A percentile compares a stretch with the other conserved stretches of the same genome.
These are phyloP conservation scores for Oscarella lobularis DNA, from an alignment of 37 sponge, comb jelly and placozoan genomes.

Conservation along the genomic window DNA sequence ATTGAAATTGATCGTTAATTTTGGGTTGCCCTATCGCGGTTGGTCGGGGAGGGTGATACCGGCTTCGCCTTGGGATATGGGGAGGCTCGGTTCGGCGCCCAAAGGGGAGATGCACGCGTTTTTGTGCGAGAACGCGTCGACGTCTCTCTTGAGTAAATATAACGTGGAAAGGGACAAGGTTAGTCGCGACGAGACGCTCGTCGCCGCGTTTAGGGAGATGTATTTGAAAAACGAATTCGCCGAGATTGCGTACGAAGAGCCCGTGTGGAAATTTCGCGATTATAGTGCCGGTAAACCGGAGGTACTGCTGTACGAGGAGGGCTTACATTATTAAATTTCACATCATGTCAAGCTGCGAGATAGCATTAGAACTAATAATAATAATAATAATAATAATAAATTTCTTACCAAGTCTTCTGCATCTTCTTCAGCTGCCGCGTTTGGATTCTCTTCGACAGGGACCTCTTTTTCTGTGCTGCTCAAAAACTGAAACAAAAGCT, in stretches of 20 bases:
- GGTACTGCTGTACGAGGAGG: not conserved
- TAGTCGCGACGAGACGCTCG: not conserved
- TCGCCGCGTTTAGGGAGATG: not conserved
- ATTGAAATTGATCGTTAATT: not conserved
- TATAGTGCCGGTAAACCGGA: too few species aligned
- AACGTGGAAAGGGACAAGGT: not conserved
- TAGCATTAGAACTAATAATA: not conserved
- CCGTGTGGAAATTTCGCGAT: not conserved
- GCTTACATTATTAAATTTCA: constrained; percentile 1
- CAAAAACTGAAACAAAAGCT: not conserved
- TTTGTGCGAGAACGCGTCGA: not conserved
- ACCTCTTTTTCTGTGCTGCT: not conserved
- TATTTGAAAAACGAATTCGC: not conserved
- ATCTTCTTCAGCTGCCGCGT: constrained; percentile 22
- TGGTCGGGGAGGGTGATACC: not conserved
- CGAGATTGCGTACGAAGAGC: not conserved
- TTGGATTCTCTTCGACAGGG: too few species aligned
- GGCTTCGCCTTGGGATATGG: not conserved
- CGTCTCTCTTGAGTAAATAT: not conserved
- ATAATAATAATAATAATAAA: not conserved
- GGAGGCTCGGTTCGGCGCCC: not conserved
- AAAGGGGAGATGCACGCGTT: not conserved
- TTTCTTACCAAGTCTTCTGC: constrained; percentile 59
- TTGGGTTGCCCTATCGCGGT: not conserved
- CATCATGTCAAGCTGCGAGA: constrained; percentile 58